Percentiles rank a stretch among this genome's conserved stretches.
These are phyloP conservation scores for Cybosia mesomella DNA, from an alignment of 2,888 invertebrate genomes.

Conservation along the genomic window DNA sequence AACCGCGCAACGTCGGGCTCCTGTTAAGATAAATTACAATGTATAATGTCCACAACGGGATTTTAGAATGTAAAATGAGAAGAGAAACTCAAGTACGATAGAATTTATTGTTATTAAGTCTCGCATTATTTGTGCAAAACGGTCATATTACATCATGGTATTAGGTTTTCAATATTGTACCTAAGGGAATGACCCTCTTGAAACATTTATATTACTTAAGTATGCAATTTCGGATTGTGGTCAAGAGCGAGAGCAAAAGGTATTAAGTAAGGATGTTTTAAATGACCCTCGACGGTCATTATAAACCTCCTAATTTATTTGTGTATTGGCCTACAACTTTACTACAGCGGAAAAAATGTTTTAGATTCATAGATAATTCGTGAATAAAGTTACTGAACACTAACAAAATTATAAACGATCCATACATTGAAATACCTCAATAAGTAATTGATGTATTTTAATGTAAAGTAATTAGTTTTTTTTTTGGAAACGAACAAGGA, in stretches of 20 bases:
- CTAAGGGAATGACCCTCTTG: neutral
- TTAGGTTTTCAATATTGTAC: neutral
- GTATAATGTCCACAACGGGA: constrained; percentile 6
- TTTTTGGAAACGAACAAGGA: no score
- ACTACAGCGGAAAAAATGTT: neutral
- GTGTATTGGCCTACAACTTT: neutral
- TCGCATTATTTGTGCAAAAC: neutral
- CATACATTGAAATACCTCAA: neutral
- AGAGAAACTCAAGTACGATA: neutral
- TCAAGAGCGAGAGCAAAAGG: neutral
- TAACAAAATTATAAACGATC: neutral
- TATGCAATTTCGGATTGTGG: neutral
- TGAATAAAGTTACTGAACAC: no score
- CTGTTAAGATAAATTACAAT: constrained; percentile 6
- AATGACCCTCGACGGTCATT: neutral
- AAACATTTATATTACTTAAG: neutral
- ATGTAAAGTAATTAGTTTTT: no score
- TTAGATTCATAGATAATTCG: no score
- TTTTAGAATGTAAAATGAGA: constrained; percentile 6
- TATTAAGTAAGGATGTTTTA: neutral
- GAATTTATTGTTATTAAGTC: neutral
- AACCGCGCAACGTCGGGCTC: neutral
- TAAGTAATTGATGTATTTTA: neutral
- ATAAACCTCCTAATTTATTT: neutral
- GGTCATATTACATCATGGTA: neutral